Evolutionary conservation across 2,888 invertebrate genomes (phyloP).

Genomic region (Zaprionus obscuricornis): DNA sequence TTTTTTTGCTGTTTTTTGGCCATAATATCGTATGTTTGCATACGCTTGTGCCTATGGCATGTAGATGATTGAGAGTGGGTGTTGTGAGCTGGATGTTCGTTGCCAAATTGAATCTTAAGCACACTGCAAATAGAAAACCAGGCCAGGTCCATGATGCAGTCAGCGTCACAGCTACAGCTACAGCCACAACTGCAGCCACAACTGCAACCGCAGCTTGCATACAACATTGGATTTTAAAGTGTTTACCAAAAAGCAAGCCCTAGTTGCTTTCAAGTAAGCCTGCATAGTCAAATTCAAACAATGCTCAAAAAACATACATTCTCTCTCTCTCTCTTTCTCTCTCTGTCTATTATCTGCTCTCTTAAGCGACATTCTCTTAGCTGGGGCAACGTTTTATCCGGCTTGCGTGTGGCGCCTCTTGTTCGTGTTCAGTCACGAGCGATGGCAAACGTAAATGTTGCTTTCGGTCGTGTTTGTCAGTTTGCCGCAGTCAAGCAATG

Average conservation of each 20-base stretch:
- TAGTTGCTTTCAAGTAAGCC: no score
- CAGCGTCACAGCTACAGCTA: conserved; percentile 18
- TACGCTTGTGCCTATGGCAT: no score
- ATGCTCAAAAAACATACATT: background rate
- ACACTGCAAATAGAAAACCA: conserved; percentile 41
- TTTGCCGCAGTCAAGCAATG: conserved; percentile 74
- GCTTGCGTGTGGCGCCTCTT: conserved; percentile 22
- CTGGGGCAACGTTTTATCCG: conserved; percentile 40
- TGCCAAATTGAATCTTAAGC: conserved; percentile 64
- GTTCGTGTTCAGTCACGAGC: conserved; percentile 53
- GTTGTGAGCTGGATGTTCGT: conserved; percentile 10
- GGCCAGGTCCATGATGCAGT: conserved; percentile 25
- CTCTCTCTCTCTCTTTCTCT: no score
- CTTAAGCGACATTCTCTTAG: conserved; percentile 47
- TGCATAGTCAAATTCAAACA: conserved; percentile 7
- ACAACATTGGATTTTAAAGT: conserved; percentile 9
- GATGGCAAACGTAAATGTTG: conserved; percentile 37
- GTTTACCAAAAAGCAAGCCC: conserved; percentile 8
- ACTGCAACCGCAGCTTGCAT: background rate
- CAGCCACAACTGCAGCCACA: no score
- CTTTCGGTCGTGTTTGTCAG: conserved; percentile 49
- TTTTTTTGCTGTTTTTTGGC: no score
- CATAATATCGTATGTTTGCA: no score
- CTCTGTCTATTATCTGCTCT: no score
- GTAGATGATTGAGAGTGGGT: conserved; percentile 3